phyloP scores from a whole-genome alignment of 2,797 vertebrate species.

The Cirrhinus molitorella region DNA sequence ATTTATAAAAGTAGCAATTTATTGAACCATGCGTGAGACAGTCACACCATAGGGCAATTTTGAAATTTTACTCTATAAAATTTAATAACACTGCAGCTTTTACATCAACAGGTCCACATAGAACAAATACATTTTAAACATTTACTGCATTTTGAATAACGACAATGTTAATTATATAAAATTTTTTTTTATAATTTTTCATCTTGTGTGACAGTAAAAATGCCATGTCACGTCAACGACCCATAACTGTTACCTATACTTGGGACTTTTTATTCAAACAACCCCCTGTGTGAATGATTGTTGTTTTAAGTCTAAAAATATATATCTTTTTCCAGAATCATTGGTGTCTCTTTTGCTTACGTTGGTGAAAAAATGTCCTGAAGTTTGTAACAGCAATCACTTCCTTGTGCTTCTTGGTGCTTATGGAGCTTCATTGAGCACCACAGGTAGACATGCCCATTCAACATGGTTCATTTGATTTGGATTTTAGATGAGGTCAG shows the following conservation, averaged over 20 bases:
- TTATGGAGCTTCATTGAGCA: conserved; percentile 88
- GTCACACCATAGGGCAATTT: too few relatives aligned
- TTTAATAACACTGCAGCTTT: too few relatives aligned
- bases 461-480: not conserved
- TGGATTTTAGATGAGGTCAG: not conserved
- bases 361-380: conserved; percentile 84
- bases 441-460: conserved; percentile 78
- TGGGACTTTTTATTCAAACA: not conserved
- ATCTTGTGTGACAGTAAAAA: too few relatives aligned
- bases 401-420: conserved; percentile 90
- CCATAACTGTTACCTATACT: not conserved
- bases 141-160: too few relatives aligned
- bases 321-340: conserved; percentile 75
- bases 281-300: not conserved
- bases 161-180: too few relatives aligned
- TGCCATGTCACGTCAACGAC: too few relatives aligned
- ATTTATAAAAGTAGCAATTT: too few relatives aligned
- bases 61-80: too few relatives aligned
- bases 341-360: conserved; percentile 85
- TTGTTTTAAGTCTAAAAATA: not conserved
- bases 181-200: too few relatives aligned
- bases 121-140: too few relatives aligned
- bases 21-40: too few relatives aligned
- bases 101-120: too few relatives aligned
- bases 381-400: conserved; percentile 86